Percentiles rank a stretch among this genome's conserved stretches.
phyloP scores from a whole-genome alignment of 2,888 invertebrate genomes.

The Orgyia antiqua region DNA sequence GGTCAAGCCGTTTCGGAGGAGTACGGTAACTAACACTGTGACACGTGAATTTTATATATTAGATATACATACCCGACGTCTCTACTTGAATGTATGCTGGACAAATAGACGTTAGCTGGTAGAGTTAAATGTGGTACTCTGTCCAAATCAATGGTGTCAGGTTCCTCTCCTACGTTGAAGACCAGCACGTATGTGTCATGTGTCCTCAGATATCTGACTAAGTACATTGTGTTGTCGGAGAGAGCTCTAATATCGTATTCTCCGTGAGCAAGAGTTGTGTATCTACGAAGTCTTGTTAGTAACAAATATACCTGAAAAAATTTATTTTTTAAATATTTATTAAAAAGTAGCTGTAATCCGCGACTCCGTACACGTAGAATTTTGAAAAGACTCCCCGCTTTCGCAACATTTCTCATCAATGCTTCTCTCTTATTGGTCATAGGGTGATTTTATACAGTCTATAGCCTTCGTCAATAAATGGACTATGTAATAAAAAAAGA shows the following conservation, averaged over 20 bases:
- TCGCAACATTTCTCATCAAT: too few relatives aligned
- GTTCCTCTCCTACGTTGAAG: constrained; percentile 68
- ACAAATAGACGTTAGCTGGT: constrained; percentile 39
- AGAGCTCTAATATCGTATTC: constrained; percentile 55
- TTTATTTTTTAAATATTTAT: too few relatives aligned
- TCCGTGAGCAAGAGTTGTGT: constrained; percentile 56
- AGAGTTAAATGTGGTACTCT: constrained; percentile 32
- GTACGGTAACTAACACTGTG: too few relatives aligned
- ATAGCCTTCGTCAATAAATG: too few relatives aligned
- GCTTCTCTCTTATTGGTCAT: too few relatives aligned
- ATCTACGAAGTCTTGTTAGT: constrained; percentile 67
- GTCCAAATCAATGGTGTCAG: constrained; percentile 54
- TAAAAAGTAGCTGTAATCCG: too few relatives aligned
- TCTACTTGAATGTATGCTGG: constrained; percentile 50
- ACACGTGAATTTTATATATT: too few relatives aligned
- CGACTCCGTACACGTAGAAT: too few relatives aligned
- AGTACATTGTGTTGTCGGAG: constrained; percentile 47
- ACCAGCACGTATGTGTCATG: constrained; percentile 56
- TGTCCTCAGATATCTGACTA: constrained; percentile 45
- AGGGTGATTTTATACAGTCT: too few relatives aligned
- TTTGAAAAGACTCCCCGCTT: too few relatives aligned
- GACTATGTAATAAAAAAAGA: too few relatives aligned
- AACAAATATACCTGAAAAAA: constrained; percentile 70
- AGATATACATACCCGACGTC: constrained; percentile 43
- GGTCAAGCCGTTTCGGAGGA: too few relatives aligned